These are phyloP conservation scores for Nycticryphes semicollaris DNA, from an alignment of 2,113 vertebrate species.

Conservation along the genomic window DNA sequence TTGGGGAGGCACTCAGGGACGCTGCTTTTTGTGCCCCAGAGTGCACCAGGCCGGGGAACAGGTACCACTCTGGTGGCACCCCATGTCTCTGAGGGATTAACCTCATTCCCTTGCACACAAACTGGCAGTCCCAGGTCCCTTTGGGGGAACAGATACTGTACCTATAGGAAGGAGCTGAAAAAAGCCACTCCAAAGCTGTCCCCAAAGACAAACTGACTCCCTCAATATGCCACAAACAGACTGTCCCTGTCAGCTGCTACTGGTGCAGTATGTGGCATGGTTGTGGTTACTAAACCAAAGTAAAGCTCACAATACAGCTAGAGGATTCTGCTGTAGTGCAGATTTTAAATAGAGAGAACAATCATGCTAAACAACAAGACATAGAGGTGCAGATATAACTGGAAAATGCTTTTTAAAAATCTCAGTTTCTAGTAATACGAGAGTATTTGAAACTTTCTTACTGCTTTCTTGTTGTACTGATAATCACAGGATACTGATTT, in stretches of 20 bases:
- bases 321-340: not conserved
- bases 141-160: not conserved
- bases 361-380: not conserved
- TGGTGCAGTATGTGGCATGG: slow-evolving; percentile 6
- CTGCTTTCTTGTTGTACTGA: not conserved
- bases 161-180: not conserved
- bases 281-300: not conserved
- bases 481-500: not conserved
- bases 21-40: not conserved
- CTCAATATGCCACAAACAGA: not conserved
- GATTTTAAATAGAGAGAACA: not conserved
- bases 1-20: rapidly evolving
- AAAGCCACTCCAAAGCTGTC: not conserved
- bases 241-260: not conserved
- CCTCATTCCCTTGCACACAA: not conserved
- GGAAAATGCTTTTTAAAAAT: not conserved
- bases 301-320: not conserved
- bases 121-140: not conserved
- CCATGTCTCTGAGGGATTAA: not conserved
- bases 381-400: not conserved
- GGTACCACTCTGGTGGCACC: rapidly evolving
- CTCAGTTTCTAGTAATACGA: not conserved
- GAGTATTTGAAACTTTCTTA: not conserved
- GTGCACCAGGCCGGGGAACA: rapidly evolving
- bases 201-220: not conserved